These are phyloP conservation scores for Paelopatides confundens DNA, from an alignment of 53 echinoderm and acorn worm species.

Conservation along the genomic window DNA sequence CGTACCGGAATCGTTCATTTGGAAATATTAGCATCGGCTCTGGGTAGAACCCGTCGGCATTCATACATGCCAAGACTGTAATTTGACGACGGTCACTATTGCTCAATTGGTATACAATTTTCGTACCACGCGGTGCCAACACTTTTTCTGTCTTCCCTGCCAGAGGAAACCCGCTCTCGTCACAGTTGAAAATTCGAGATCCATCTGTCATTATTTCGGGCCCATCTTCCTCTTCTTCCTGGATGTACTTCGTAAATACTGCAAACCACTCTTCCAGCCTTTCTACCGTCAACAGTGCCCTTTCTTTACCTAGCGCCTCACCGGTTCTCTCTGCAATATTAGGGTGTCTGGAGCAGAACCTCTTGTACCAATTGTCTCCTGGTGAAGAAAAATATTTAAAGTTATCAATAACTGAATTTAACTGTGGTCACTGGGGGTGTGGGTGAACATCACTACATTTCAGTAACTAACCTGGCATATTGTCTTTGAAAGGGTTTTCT, in stretches of 20 bases:
- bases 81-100: conserved; percentile 9
- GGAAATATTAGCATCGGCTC: conserved; percentile 44
- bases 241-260: not conserved
- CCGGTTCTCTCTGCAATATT: not conserved
- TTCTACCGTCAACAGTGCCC: not conserved
- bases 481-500: too few species aligned
- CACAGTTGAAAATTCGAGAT: conserved; percentile 14
- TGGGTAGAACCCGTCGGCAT: not conserved
- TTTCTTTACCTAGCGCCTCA: not conserved
- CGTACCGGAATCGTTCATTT: not conserved
- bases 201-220: not conserved
- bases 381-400: too few species aligned
- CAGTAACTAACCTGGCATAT: too few species aligned
- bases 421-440: too few species aligned
- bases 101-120: conserved; percentile 1
- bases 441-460: too few species aligned
- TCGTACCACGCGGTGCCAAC: conserved; percentile 19
- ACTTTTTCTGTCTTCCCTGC: not conserved
- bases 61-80: conserved; percentile 23
- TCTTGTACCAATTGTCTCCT: too few species aligned
- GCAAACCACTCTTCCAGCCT: not conserved
- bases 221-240: not conserved
- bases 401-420: too few species aligned
- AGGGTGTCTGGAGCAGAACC: not conserved
- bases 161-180: conserved; percentile 33